These are phyloP conservation scores for Diadumene lineata DNA, from an alignment of 92 coral and sea anemone species.

Conservation along the genomic window DNA sequence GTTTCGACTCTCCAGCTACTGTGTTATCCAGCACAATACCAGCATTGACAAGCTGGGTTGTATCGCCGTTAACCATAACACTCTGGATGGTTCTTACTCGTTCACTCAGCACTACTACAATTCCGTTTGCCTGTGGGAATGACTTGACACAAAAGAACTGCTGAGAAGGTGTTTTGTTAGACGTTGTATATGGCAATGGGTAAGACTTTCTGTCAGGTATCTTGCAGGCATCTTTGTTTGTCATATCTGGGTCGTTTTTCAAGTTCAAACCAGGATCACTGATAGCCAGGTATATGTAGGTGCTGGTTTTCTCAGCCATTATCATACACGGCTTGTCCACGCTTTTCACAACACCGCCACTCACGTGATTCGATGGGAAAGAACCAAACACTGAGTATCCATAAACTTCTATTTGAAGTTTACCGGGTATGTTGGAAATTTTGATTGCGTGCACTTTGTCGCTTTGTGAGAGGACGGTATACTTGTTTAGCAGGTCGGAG, in stretches of 20 bases:
- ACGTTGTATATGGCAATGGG: background rate
- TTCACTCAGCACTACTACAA: background rate
- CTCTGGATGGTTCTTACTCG: background rate
- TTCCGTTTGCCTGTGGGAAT: background rate
- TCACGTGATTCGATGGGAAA: background rate
- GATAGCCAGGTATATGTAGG: slow-evolving; percentile 5
- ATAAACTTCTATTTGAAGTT: slow-evolving; percentile 3
- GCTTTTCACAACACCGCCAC: slow-evolving; percentile 41
- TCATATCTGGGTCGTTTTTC: background rate
- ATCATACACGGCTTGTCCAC: slow-evolving; percentile 40
- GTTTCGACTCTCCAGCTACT: background rate
- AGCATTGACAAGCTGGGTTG: background rate
- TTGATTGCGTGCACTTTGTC: slow-evolving; percentile 56
- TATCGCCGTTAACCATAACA: background rate
- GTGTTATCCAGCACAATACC: background rate
- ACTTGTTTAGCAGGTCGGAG: background rate
- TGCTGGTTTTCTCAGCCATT: slow-evolving; percentile 53
- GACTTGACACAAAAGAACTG: slow-evolving; percentile 34
- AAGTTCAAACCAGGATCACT: slow-evolving; percentile 12
- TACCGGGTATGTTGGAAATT: slow-evolving; percentile 39
- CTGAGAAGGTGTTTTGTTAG: background rate
- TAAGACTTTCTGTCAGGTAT: background rate
- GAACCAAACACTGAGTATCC: slow-evolving; percentile 56
- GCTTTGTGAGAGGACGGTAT: slow-evolving; percentile 28
- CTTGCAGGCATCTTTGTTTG: background rate